Evolutionary conservation across 2,797 vertebrate genomes (phyloP).

Genomic region (Paratrypauchen microcephalus): DNA sequence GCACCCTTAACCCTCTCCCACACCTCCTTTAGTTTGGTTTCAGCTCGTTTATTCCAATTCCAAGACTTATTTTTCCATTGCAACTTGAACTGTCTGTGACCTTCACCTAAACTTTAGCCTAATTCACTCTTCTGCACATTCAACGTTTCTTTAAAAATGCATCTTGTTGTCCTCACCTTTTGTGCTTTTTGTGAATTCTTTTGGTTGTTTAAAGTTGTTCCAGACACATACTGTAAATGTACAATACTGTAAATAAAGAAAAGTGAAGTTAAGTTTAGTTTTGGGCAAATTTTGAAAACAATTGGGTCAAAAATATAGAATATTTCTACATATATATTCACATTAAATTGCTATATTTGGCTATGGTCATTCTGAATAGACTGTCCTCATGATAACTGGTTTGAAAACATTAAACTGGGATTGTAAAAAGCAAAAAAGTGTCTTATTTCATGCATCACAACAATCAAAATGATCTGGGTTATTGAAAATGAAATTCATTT

Average conservation of each 20-base stretch:
- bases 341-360: background rate
- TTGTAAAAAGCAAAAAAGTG: background rate
- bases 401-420: background rate
- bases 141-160: constrained; percentile 25
- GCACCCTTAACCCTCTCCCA: constrained; percentile 35
- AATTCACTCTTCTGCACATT: constrained; percentile 19
- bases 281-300: background rate
- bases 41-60: constrained; percentile 45
- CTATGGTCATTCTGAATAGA: background rate
- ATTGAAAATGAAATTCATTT: no score
- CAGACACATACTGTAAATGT: no score
- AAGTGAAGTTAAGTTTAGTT: constrained; percentile 5
- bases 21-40: constrained; percentile 25
- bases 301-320: background rate
- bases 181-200: background rate
- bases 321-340: constrained; percentile 4
- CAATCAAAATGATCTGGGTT: no score
- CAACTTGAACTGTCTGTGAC: constrained; percentile 26
- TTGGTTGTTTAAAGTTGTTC: constrained; percentile 11
- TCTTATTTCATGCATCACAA: background rate
- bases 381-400: background rate
- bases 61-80: constrained; percentile 25
- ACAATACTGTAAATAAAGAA: no score
- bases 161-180: background rate
- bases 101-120: constrained; percentile 12